These are phyloP conservation scores for Diadophis punctatus DNA, from an alignment of 2,113 vertebrate genomes.

Conservation along the genomic window DNA sequence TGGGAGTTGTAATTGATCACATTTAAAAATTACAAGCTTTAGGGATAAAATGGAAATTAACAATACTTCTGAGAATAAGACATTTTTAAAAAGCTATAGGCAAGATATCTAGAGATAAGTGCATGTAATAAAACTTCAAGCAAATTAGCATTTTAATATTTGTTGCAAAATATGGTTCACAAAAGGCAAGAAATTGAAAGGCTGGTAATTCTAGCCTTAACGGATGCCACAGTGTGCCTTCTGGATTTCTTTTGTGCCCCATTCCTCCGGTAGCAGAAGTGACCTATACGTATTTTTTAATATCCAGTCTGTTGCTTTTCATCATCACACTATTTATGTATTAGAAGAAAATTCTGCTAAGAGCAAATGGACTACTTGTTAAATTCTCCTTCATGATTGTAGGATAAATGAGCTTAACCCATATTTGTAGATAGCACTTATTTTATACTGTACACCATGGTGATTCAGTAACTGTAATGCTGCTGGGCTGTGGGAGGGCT, in stretches of 20 bases:
- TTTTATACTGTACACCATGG: constrained; percentile 25
- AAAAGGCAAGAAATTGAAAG: constrained; percentile 35
- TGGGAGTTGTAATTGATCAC: not conserved
- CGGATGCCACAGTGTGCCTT: constrained; percentile 57
- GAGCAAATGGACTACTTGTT: constrained; percentile 29
- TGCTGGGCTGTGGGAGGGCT: constrained; percentile 32
- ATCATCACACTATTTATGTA: constrained; percentile 44
- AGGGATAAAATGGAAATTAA: not conserved
- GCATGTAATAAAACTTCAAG: constrained; percentile 5
- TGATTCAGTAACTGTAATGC: constrained; percentile 39
- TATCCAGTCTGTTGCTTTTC: constrained; percentile 25
- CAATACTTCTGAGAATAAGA: not conserved
- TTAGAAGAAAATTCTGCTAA: constrained; percentile 15
- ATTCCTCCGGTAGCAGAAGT: constrained; percentile 23
- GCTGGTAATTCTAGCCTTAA: constrained; percentile 33
- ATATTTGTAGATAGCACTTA: constrained; percentile 47
- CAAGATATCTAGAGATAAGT: not conserved
- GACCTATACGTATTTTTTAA: constrained; percentile 23
- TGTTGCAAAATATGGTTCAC: constrained; percentile 19
- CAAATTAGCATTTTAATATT: constrained; percentile 12
- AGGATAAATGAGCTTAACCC: constrained; percentile 37
- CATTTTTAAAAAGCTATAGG: not conserved
- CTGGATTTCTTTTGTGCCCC: constrained; percentile 36
- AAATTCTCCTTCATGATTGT: constrained; percentile 34
- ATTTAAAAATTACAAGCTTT: not conserved